Percentiles rank a stretch among this genome's conserved stretches.
These are phyloP conservation scores for Lates calcarifer DNA, from an alignment of 2,113 vertebrate genomes.

Conservation along the genomic window DNA sequence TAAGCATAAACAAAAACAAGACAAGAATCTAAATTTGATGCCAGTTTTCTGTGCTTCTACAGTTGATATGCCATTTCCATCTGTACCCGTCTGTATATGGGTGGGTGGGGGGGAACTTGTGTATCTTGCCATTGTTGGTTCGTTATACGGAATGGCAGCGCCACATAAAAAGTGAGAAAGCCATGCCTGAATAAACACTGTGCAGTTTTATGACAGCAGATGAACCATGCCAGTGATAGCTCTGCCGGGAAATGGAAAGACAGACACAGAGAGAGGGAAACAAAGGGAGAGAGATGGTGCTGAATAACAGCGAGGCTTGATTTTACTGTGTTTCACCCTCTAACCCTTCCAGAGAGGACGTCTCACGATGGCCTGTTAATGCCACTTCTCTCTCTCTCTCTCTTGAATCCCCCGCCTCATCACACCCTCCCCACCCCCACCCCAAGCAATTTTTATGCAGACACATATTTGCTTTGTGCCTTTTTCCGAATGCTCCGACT, in stretches of 20 bases:
- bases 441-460: constrained; percentile 44
- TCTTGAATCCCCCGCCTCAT: constrained; percentile 1
- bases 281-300: constrained; percentile 27
- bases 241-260: constrained; percentile 51
- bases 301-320: constrained; percentile 44
- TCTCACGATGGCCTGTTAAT: constrained; percentile 51
- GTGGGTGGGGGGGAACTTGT: constrained; percentile 14
- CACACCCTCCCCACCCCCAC: too few species aligned
- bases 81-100: too few species aligned
- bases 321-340: constrained; percentile 55
- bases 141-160: constrained; percentile 54
- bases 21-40: not conserved
- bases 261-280: constrained; percentile 25
- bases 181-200: constrained; percentile 44
- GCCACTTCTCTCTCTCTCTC: constrained; percentile 23
- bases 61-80: not conserved
- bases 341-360: constrained; percentile 53
- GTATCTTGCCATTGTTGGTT: constrained; percentile 24
- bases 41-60: not conserved
- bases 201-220: constrained; percentile 65
- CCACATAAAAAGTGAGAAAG: constrained; percentile 63
- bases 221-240: constrained; percentile 46
- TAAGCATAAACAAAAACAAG: not conserved
- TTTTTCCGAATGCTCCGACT: constrained; percentile 51
- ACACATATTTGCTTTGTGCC: constrained; percentile 58